A percentile compares a stretch with the other conserved stretches of the same genome.
phyloP scores from a whole-genome alignment of 2,888 invertebrate genomes.

The Notodonta ziczac region DNA sequence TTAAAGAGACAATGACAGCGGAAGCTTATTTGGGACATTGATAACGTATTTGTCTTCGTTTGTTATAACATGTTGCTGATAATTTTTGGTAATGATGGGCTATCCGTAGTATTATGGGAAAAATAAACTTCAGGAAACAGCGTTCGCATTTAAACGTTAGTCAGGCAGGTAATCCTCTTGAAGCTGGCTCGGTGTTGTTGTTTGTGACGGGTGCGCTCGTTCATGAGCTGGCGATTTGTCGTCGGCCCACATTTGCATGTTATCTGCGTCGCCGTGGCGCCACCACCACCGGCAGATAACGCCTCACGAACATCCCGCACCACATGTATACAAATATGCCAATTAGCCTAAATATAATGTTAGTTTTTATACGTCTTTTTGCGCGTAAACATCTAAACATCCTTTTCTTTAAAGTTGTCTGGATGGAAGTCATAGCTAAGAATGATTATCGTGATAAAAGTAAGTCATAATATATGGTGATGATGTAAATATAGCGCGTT shows the following conservation, averaged over 20 bases:
- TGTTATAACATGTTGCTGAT: conserved; percentile 1
- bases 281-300: conserved; percentile 20
- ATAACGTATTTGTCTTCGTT: conserved; percentile 4
- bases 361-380: too few species aligned
- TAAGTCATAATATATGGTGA: not conserved
- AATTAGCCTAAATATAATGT: conserved; percentile 23
- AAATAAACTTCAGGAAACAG: conserved; percentile 20
- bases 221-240: conserved; percentile 37
- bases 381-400: not conserved
- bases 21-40: conserved; percentile 7
- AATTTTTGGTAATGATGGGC: conserved; percentile 26
- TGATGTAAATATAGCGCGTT: not conserved
- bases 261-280: conserved; percentile 34
- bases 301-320: conserved; percentile 28
- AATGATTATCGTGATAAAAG: too few species aligned
- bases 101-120: conserved; percentile 30
- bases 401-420: not conserved
- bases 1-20: conserved; percentile 1
- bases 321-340: conserved; percentile 15
- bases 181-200: conserved; percentile 10
- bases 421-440: not conserved
- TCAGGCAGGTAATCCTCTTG: conserved; percentile 19
- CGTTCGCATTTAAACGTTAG: conserved; percentile 39
- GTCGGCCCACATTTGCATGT: conserved; percentile 35
- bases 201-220: conserved; percentile 14